Evolutionary conservation across 2,797 vertebrate genomes (phyloP).

Genomic region (Hyperoplus lanceolatus): DNA sequence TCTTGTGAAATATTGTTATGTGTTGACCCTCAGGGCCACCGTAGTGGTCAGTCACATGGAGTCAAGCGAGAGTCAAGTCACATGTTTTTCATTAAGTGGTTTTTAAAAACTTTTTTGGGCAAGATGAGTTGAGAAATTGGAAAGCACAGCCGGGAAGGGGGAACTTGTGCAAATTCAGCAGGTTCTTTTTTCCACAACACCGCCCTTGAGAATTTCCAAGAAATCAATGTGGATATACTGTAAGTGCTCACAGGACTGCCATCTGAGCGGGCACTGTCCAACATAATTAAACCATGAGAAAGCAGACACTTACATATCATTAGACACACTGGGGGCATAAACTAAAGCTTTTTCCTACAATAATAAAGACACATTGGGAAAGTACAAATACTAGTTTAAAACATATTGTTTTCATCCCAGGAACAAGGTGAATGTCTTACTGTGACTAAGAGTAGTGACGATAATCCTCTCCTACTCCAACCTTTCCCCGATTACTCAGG

Average conservation of each 20-base stretch:
- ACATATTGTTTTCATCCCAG: constrained; percentile 1
- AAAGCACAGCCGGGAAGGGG: not conserved
- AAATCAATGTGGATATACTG: constrained; percentile 32
- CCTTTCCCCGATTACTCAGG: constrained; percentile 3
- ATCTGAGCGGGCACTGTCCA: constrained; percentile 34
- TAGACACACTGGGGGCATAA: not conserved
- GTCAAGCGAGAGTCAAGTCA: not conserved
- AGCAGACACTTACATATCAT: not conserved
- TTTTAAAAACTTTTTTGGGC: constrained; percentile 20
- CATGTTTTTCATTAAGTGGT: not conserved
- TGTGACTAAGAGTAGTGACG: not conserved
- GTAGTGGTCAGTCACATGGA: no score
- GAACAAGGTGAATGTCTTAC: constrained; percentile 23
- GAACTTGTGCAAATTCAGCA: constrained; percentile 8
- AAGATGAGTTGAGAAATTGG: constrained; percentile 26
- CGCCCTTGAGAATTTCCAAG: constrained; percentile 10
- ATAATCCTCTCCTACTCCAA: not conserved
- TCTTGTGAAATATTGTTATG: no score
- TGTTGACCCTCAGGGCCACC: no score
- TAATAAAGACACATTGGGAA: not conserved
- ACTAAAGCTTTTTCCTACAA: constrained; percentile 2
- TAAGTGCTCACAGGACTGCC: constrained; percentile 40
- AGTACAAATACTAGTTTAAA: not conserved
- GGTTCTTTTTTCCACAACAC: not conserved
- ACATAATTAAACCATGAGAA: constrained; percentile 39